phyloP scores from a whole-genome alignment of 2,888 invertebrate genomes.

The Bedellia somnulentella region DNA sequence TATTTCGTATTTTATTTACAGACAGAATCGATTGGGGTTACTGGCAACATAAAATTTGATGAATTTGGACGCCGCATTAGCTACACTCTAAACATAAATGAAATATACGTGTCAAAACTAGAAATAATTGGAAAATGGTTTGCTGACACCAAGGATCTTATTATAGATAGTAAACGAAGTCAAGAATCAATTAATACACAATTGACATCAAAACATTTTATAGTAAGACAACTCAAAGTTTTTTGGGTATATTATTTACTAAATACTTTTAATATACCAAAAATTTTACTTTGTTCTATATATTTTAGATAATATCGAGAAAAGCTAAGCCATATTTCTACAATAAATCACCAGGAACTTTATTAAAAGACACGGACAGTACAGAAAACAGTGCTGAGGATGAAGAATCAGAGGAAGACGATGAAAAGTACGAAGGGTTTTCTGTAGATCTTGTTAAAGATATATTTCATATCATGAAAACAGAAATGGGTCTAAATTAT shows the following conservation, averaged over 20 bases:
- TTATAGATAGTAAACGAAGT: too few relatives aligned
- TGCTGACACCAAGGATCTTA: constrained; percentile 50
- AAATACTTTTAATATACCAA: too few relatives aligned
- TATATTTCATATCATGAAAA: constrained; percentile 63
- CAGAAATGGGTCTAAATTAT: constrained; percentile 28
- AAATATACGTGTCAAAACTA: constrained; percentile 31
- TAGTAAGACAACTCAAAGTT: too few relatives aligned
- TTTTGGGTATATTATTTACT: too few relatives aligned
- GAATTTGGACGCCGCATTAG: constrained; percentile 67
- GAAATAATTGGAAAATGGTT: constrained; percentile 34
- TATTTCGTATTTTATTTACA: constrained; percentile 19
- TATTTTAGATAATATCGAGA: constrained; percentile 60
- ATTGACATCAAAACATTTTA: constrained; percentile 67
- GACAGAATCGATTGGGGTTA: constrained; percentile 67
- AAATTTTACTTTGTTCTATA: too few relatives aligned
- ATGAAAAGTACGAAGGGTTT: constrained; percentile 74
- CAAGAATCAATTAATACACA: too few relatives aligned
- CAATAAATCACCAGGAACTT: too few relatives aligned
- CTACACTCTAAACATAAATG: constrained; percentile 70
- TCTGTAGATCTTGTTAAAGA: constrained; percentile 73
- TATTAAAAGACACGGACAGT: constrained; percentile 36
- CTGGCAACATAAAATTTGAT: constrained; percentile 71
- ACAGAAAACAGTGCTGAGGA: constrained; percentile 17
- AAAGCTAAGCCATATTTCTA: constrained; percentile 76
- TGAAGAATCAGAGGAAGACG: constrained; percentile 59